Evolutionary conservation across 2,113 vertebrate genomes (phyloP).

Genomic region (Sialia sialis): DNA sequence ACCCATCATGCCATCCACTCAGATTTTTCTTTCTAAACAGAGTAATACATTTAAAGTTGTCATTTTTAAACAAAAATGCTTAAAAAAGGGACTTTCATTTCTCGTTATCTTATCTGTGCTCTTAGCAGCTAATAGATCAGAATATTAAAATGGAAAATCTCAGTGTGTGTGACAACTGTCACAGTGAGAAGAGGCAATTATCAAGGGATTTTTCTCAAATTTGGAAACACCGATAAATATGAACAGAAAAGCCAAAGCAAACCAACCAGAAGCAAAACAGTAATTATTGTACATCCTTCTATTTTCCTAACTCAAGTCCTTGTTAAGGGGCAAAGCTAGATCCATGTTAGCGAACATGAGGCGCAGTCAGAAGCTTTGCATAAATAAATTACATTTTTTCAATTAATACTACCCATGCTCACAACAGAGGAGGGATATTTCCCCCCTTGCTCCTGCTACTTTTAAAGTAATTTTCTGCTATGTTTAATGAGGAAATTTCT

Average conservation of each 20-base stretch:
- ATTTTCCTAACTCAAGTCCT: neutral
- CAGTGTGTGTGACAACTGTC: neutral
- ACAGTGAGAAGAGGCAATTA: constrained; percentile 24
- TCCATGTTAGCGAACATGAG: neutral
- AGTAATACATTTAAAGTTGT: constrained; percentile 40
- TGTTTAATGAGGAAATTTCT: constrained; percentile 65
- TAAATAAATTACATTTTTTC: constrained; percentile 46
- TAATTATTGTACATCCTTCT: neutral
- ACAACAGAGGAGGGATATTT: neutral
- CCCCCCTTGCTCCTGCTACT: neutral
- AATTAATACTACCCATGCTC: constrained; percentile 20
- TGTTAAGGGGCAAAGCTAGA: neutral
- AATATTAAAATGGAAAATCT: constrained; percentile 29
- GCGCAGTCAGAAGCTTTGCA: neutral
- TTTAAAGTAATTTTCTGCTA: constrained; percentile 51
- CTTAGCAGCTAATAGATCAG: neutral
- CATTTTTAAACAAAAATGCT: constrained; percentile 33
- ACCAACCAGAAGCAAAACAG: constrained; percentile 12
- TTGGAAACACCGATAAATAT: neutral
- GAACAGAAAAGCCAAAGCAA: neutral
- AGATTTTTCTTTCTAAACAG: constrained; percentile 34
- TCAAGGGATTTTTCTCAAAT: constrained; percentile 37
- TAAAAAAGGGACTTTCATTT: neutral
- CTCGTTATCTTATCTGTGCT: constrained; percentile 16
- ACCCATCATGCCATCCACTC: constrained; percentile 35